Evolutionary conservation across 2,888 invertebrate genomes (phyloP), one percentile per base, ranked within the genome.

Genomic region (Cephalotes varians): DNA sequence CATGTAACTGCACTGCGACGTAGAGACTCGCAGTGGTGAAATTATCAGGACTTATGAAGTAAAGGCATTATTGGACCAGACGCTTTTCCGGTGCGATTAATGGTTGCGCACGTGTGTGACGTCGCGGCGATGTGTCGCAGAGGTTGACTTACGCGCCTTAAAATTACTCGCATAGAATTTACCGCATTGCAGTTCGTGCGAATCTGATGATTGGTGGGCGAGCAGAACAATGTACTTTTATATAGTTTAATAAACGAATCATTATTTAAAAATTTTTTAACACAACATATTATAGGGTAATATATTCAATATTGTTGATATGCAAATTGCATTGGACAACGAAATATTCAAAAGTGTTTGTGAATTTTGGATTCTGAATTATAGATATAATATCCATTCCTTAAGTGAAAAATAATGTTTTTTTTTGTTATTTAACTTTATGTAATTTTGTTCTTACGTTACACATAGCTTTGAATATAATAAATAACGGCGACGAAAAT

Each of bases 141-240:
- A 49, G 62, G 21, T 76, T 51, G 40, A 62, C 31, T 28, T 12
- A 12, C n/a, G 54, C 21, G 40, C 15, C 54, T 77, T 40, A 67
- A 77, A 2, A 0, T 40, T 12, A 67, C 54, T 77, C 9, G 54
- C 40, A 18, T 44, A 28, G 40, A 67, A 77, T 77, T 44, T 77
- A 80, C 88, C 80, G 87, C 87, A 87, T 82, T 87, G 86, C 86
- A 77, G 88, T 74, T 64, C 15, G 77, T 37, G 51, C 80, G 37
- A 74, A 40, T 28, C 56, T 77, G 72, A 58, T 65, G 7, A 31
- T 44, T 37, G 62, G 62, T 6, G 12, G 9, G 7, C 21, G 31
- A 65, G 40, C 18, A 0, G 15, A 73, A 10, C n/a, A 10, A 31
- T 21, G 40, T 2, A 10, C 34, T 60, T 60, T 73, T 47, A 7